Conservation (phyloP, 2,888 invertebrate species). For the Conops quadrifasciatus region DNA sequence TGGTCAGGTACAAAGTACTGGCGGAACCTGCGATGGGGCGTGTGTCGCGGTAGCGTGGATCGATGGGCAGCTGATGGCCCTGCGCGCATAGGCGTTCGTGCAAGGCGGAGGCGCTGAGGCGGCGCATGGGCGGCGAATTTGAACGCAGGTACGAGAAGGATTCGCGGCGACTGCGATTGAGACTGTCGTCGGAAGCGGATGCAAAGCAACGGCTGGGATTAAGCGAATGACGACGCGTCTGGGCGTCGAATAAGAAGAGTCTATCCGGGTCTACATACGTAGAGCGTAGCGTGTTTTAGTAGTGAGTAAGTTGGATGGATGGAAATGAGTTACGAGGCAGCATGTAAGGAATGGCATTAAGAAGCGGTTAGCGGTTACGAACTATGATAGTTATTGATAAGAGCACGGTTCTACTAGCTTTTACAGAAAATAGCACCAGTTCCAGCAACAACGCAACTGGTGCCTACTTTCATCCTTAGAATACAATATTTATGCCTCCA, state of each 20-base stretch:
- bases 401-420: too few relatives aligned
- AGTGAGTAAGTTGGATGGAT: constrained; percentile 37
- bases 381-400: constrained; percentile 11
- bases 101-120: constrained; percentile 60
- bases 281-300: constrained; percentile 3
- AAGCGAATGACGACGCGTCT: constrained; percentile 51
- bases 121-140: constrained; percentile 54
- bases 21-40: constrained; percentile 62
- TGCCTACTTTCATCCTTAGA: not conserved
- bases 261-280: constrained; percentile 42
- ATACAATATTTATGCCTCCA: not conserved
- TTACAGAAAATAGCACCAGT: constrained; percentile 3
- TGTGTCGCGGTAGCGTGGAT: constrained; percentile 64
- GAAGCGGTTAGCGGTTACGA: constrained; percentile 35
- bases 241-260: constrained; percentile 9
- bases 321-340: constrained; percentile 46
- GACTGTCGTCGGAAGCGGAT: constrained; percentile 63
- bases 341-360: constrained; percentile 49
- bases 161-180: constrained; percentile 59
- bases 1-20: constrained; percentile 56
- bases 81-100: constrained; percentile 61
- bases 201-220: constrained; percentile 53
- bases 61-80: constrained; percentile 62
- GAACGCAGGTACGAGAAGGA: constrained; percentile 51
- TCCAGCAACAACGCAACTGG: not conserved